Conservation (phyloP, 2,113 vertebrate genomes). For the Pachycephala philippinensis region DNA sequence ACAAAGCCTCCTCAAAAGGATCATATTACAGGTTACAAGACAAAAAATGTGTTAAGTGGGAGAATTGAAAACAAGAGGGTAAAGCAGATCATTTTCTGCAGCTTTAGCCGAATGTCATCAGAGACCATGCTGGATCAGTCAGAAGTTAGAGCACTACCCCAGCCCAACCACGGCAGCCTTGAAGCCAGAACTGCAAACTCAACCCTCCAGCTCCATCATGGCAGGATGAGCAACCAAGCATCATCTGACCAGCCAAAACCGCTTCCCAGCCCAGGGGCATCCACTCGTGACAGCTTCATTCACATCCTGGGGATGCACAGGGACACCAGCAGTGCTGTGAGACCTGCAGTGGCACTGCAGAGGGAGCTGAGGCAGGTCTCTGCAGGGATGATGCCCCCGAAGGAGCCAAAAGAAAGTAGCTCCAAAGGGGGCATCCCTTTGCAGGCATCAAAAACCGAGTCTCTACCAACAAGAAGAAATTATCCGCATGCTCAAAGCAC, state of each 20-base stretch:
- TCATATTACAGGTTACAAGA: background rate
- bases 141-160: background rate
- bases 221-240: background rate
- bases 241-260: background rate
- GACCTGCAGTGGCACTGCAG: background rate
- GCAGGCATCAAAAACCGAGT: background rate
- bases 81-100: background rate
- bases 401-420: background rate
- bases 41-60: background rate
- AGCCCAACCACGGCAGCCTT: background rate
- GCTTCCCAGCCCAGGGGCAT: background rate
- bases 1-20: background rate
- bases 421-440: background rate
- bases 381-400: background rate
- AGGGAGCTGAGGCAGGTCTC: background rate
- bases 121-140: background rate
- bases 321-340: background rate
- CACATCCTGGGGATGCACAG: fast-evolving
- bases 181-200: background rate
- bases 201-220: background rate
- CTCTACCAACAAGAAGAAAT: background rate
- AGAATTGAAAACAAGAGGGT: background rate
- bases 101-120: background rate
- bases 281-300: fast-evolving
- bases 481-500: background rate